phyloP scores from a whole-genome alignment of 2,888 invertebrate species.

The Apamea crenata region DNA sequence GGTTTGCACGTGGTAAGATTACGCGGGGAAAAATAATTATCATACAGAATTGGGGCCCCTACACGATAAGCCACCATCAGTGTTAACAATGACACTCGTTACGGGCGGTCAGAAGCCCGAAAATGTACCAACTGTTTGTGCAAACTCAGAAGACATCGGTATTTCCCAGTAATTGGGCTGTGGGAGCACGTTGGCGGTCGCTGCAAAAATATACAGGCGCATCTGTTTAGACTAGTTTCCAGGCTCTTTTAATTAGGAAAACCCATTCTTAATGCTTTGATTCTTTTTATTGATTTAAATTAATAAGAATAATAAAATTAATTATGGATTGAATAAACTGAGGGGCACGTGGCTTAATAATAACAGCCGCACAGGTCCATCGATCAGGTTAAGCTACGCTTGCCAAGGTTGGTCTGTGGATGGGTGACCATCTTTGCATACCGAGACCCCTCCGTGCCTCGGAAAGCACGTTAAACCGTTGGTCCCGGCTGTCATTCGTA shows the following conservation, averaged over 20 bases:
- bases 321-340: background rate
- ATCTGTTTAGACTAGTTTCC: slow-evolving; percentile 6
- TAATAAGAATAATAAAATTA: background rate
- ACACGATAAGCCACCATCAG: background rate
- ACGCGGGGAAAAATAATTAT: too few relatives aligned
- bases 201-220: background rate
- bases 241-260: slow-evolving; percentile 1
- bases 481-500: too few relatives aligned
- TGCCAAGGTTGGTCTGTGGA: too few relatives aligned
- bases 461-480: too few relatives aligned
- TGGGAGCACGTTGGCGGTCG: too few relatives aligned
- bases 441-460: too few relatives aligned
- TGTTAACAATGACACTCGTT: background rate
- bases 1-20: too few relatives aligned
- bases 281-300: background rate
- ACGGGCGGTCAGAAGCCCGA: background rate
- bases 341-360: too few relatives aligned
- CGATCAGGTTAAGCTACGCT: too few relatives aligned
- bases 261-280: background rate
- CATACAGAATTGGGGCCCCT: too few relatives aligned
- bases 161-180: background rate
- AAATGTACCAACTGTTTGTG: background rate
- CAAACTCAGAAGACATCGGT: background rate
- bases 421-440: too few relatives aligned
- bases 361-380: too few relatives aligned